A percentile compares a stretch with the other conserved stretches of the same genome.
Conservation (phyloP, 2,888 invertebrate species). For the Napeogenes inachia region DNA sequence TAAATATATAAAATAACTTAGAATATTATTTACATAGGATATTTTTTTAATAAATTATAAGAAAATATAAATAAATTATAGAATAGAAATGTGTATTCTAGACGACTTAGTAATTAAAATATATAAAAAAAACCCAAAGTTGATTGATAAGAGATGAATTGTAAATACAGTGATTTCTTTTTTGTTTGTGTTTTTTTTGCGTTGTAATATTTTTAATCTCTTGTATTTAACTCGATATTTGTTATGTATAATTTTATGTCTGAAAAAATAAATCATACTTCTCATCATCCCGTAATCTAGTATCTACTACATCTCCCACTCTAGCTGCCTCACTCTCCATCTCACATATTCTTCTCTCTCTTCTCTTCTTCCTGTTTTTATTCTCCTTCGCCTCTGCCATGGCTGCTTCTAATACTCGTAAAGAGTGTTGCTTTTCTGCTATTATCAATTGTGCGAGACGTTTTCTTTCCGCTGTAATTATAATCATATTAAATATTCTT, state of each 20-base stretch:
- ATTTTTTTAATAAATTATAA: too few relatives aligned
- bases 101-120: too few relatives aligned
- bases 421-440: constrained; percentile 68
- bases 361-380: constrained; percentile 49
- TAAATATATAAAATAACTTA: too few relatives aligned
- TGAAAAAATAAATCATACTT: constrained; percentile 39
- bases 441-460: constrained; percentile 67
- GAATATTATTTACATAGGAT: too few relatives aligned
- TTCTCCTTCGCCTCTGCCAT: constrained; percentile 69
- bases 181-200: too few relatives aligned
- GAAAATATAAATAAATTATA: too few relatives aligned
- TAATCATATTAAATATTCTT: too few relatives aligned
- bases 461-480: constrained; percentile 62
- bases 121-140: too few relatives aligned
- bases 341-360: constrained; percentile 47
- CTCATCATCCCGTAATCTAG: constrained; percentile 58
- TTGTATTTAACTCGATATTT: background rate
- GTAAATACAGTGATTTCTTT: too few relatives aligned
- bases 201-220: too few relatives aligned
- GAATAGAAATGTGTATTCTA: too few relatives aligned
- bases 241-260: background rate
- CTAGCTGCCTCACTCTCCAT: constrained; percentile 50
- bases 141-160: too few relatives aligned
- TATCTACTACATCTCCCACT: constrained; percentile 59
- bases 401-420: constrained; percentile 64